These are phyloP conservation scores for Philonicus albiceps DNA, from an alignment of 2,888 invertebrate genomes.

Conservation along the genomic window DNA sequence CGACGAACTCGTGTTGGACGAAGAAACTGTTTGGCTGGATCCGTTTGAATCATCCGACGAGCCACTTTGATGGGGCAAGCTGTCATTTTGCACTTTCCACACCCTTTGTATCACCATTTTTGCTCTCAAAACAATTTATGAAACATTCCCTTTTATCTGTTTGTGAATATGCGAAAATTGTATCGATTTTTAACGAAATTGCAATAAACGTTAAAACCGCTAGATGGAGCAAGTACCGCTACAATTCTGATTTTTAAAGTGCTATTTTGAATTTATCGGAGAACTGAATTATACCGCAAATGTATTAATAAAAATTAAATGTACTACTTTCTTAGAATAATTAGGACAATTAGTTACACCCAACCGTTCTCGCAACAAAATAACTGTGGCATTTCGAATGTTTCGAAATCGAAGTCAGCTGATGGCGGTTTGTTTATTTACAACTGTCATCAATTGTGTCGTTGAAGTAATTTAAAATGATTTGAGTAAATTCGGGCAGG, in stretches of 20 bases:
- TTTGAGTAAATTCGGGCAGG: background rate
- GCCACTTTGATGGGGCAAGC: slow-evolving; percentile 53
- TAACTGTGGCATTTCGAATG: background rate
- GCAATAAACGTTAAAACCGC: background rate
- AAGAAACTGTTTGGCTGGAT: slow-evolving; percentile 58
- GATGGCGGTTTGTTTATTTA: background rate
- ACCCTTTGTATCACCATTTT: slow-evolving; percentile 62
- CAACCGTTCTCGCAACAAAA: no score
- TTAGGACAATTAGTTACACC: no score
- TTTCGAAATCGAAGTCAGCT: background rate
- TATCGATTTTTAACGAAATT: background rate
- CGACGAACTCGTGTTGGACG: slow-evolving; percentile 50
- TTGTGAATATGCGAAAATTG: background rate
- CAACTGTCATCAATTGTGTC: background rate
- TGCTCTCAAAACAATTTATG: background rate
- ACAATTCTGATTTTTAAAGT: background rate
- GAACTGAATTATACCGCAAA: background rate
- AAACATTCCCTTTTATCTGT: background rate
- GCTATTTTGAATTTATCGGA: no score
- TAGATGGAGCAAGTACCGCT: background rate
- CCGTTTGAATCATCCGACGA: slow-evolving; percentile 63
- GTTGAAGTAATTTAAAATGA: background rate
- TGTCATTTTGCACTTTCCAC: slow-evolving; percentile 59
- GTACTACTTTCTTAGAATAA: no score
- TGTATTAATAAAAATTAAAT: background rate